Evolutionary conservation across 2,113 vertebrate genomes (phyloP).

Genomic region (Alligator sinensis): DNA sequence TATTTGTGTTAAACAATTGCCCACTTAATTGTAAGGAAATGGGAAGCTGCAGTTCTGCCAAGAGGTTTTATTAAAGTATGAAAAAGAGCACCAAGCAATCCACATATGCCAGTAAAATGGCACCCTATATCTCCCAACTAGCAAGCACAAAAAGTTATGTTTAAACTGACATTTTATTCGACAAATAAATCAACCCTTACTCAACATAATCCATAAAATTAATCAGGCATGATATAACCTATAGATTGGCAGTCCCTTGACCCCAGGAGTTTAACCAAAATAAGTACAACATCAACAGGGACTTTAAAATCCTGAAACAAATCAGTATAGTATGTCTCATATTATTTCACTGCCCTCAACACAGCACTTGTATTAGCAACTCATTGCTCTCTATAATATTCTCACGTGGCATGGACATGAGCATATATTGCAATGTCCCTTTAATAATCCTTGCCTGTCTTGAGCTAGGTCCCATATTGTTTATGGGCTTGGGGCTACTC

Average conservation of each 20-base stretch:
- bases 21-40: conserved; percentile 57
- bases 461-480: no score
- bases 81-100: conserved; percentile 28
- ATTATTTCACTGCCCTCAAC: not conserved
- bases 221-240: not conserved
- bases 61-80: conserved; percentile 46
- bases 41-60: conserved; percentile 38
- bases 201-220: not conserved
- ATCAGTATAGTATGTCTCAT: not conserved
- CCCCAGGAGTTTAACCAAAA: not conserved
- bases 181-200: not conserved
- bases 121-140: not conserved
- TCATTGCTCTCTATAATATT: not conserved
- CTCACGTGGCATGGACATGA: no score
- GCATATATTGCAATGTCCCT: no score
- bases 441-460: no score
- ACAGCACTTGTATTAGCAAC: not conserved
- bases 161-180: not conserved
- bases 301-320: not conserved
- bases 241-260: conserved; percentile 1
- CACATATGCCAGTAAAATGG: not conserved
- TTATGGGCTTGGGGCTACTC: no score
- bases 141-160: not conserved
- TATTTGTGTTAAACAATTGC: not conserved
- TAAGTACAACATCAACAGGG: not conserved